phyloP scores from a whole-genome alignment of 2,113 vertebrate species.

The Lepisosteus oculatus region DNA sequence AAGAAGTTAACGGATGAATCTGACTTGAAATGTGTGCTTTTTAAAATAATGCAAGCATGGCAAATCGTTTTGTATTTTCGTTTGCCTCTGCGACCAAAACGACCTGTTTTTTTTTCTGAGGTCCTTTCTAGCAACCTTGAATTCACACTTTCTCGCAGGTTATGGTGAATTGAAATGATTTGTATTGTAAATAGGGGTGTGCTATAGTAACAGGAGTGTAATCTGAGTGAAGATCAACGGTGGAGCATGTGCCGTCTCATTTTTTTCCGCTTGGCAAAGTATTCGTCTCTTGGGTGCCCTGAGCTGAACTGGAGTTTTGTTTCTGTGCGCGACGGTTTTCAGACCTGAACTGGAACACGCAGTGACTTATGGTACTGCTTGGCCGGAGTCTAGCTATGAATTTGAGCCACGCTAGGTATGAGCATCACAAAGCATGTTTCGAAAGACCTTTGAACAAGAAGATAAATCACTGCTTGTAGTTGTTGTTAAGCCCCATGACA shows the following conservation, averaged over 20 bases:
- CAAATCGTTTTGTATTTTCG: constrained; percentile 17
- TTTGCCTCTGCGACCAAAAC: background rate
- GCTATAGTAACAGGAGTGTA: constrained; percentile 30
- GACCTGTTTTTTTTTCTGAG: background rate
- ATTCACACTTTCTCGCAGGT: background rate
- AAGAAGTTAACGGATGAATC: constrained; percentile 40
- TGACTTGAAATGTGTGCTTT: constrained; percentile 32
- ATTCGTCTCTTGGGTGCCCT: constrained; percentile 7
- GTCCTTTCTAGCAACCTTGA: background rate
- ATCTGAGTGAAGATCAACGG: constrained; percentile 39
- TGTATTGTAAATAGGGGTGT: constrained; percentile 15
- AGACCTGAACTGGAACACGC: background rate
- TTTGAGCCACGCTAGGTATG: background rate
- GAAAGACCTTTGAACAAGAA: background rate
- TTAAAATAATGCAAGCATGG: background rate
- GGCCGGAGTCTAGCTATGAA: background rate
- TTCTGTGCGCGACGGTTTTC: background rate
- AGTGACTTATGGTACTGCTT: background rate
- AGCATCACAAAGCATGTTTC: background rate
- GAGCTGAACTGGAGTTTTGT: constrained; percentile 14
- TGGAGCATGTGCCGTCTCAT: constrained; percentile 32
- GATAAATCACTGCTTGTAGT: background rate
- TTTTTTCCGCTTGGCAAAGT: constrained; percentile 38
- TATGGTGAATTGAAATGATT: background rate
- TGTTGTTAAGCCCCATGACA: background rate